Conservation (phyloP, 2,888 invertebrate species). For the Diaperis boleti region DNA sequence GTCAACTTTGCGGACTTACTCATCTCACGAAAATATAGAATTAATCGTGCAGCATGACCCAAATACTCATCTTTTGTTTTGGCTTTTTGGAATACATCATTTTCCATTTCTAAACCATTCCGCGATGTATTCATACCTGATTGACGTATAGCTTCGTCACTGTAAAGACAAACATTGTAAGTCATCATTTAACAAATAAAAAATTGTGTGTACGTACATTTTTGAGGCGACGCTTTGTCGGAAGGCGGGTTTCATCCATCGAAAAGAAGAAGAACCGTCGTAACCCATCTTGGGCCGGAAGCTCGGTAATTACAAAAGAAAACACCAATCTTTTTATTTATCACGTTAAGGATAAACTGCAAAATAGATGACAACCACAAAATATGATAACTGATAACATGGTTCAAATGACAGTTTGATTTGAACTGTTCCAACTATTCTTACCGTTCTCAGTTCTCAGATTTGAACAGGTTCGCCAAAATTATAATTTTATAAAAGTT, state of each 20-base stretch:
- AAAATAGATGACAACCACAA: no score
- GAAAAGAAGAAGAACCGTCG: slow-evolving; percentile 73
- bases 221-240: slow-evolving; percentile 88
- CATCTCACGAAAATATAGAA: slow-evolving; percentile 90
- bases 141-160: slow-evolving; percentile 89
- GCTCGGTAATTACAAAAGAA: neutral
- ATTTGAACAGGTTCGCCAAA: no score
- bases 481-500: no score
- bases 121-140: slow-evolving; percentile 86
- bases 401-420: no score
- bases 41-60: slow-evolving; percentile 88
- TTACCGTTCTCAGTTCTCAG: no score
- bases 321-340: no score
- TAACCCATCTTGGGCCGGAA: slow-evolving; percentile 60
- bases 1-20: no score
- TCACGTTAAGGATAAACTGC: no score
- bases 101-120: slow-evolving; percentile 94
- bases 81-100: slow-evolving; percentile 91
- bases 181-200: no score
- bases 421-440: no score
- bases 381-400: no score
- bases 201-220: slow-evolving; percentile 75
- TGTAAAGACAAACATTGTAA: no score
- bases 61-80: slow-evolving; percentile 91
- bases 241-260: slow-evolving; percentile 84